Conservation (phyloP, 1,140 invertebrate genomes). For the Saccostrea echinata region DNA sequence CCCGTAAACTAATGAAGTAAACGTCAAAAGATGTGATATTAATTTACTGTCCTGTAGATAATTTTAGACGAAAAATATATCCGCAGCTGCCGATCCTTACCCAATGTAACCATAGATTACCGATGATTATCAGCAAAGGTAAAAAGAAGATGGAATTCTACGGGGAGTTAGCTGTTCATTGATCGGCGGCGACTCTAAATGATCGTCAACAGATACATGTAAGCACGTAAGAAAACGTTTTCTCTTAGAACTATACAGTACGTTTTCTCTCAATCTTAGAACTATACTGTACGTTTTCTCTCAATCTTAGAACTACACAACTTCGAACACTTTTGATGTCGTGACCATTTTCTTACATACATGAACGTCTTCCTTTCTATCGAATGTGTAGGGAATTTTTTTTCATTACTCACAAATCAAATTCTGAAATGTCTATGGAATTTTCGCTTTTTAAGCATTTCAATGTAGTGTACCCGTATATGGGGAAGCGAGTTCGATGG, state of each 20-base stretch:
- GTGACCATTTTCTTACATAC: neutral
- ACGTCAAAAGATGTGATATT: slow-evolving; percentile 8
- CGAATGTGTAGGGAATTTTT: neutral
- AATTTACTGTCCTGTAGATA: no score
- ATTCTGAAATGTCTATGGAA: no score
- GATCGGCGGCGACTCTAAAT: slow-evolving; percentile 7
- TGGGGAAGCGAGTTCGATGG: no score
- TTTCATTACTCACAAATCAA: neutral
- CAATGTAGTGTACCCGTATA: no score
- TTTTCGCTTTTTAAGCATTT: no score
- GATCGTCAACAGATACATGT: slow-evolving; percentile 12
- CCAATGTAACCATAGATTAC: slow-evolving; percentile 25
- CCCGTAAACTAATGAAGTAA: neutral
- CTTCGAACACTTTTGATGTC: neutral
- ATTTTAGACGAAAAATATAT: neutral
- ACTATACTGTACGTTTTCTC: no score
- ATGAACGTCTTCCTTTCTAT: neutral
- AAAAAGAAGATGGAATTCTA: slow-evolving; percentile 30
- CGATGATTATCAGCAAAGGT: slow-evolving; percentile 8
- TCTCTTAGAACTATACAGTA: no score
- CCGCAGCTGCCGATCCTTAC: slow-evolving; percentile 23
- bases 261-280: no score
- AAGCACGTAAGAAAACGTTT: neutral
- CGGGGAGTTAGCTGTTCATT: slow-evolving; percentile 14
- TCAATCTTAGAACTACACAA: no score